These are phyloP conservation scores for Eutolmus rufibarbis DNA, from an alignment of 2,888 invertebrate genomes.

Conservation along the genomic window DNA sequence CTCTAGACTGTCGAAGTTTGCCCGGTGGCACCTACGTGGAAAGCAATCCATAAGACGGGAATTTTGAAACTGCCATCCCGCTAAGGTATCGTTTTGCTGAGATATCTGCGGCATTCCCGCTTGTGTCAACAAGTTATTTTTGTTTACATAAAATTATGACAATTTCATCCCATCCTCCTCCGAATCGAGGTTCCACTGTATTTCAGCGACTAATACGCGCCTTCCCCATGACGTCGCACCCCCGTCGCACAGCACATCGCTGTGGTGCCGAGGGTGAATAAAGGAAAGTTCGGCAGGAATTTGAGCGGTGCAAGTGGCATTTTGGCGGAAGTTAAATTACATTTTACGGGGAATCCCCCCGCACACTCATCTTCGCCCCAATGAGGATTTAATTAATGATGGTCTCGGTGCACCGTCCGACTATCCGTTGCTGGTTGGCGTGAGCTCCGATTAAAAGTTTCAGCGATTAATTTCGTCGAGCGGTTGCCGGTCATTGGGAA, in stretches of 20 bases:
- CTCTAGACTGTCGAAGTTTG: background rate
- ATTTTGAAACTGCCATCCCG: background rate
- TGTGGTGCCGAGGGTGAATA: background rate
- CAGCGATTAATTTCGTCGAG: background rate
- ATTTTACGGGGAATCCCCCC: background rate
- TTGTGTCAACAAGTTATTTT: background rate
- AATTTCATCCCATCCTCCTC: background rate
- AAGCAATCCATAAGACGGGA: background rate
- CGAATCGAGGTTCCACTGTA: background rate
- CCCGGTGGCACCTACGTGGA: background rate
- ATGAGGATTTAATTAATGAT: conserved; percentile 19
- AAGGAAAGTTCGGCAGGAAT: background rate
- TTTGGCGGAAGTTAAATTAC: conserved; percentile 18
- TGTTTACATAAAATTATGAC: background rate
- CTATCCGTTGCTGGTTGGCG: background rate
- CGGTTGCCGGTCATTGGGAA: background rate
- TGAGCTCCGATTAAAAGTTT: conserved; percentile 2
- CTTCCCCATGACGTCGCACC: background rate
- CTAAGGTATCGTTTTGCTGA: background rate
- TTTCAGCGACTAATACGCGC: background rate
- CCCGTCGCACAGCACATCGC: background rate
- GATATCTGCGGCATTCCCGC: background rate
- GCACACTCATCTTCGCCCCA: background rate
- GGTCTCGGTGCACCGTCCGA: background rate
- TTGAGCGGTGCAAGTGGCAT: background rate